Evolutionary conservation across 1,140 invertebrate genomes (phyloP).

Genomic region (Venturia canescens): DNA sequence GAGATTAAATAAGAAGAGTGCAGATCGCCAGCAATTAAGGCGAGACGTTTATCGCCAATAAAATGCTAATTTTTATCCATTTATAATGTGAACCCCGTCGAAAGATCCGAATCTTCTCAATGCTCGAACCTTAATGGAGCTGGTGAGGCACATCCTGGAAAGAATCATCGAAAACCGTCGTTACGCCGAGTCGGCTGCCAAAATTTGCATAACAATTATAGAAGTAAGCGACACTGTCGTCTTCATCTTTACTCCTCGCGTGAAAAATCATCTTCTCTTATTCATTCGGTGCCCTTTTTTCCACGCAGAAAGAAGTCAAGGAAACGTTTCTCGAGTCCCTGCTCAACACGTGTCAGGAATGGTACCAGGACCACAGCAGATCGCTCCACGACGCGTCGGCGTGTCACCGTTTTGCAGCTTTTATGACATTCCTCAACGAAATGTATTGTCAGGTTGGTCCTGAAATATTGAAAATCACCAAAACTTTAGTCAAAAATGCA

Average conservation of each 20-base stretch:
- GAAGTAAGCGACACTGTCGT: conserved; percentile 75
- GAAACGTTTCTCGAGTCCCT: conserved; percentile 93
- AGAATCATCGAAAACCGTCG: conserved; percentile 87
- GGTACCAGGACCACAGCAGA: conserved; percentile 90
- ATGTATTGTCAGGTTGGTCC: conserved; percentile 86
- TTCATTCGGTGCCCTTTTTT: conserved; percentile 49
- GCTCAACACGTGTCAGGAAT: conserved; percentile 92
- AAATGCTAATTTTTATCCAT: background rate
- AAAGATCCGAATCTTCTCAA: conserved; percentile 87
- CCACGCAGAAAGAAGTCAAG: conserved; percentile 84
- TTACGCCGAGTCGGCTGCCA: conserved; percentile 87
- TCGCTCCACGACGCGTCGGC: conserved; percentile 71
- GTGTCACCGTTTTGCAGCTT: conserved; percentile 79
- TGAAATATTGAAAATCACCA: background rate
- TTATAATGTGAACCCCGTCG: conserved; percentile 15
- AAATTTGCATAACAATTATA: conserved; percentile 89
- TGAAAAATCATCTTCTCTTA: conserved; percentile 5
- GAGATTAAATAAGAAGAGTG: conserved; percentile 48
- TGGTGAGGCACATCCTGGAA: conserved; percentile 87
- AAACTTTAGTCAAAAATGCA: background rate
- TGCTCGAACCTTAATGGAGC: conserved; percentile 88
- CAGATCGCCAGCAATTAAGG: too few relatives aligned
- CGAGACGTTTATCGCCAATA: background rate
- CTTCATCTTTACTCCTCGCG: background rate
- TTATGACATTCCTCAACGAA: conserved; percentile 92